These are phyloP conservation scores for Tragopan temminckii DNA, from an alignment of 2,797 vertebrate genomes.

Conservation along the genomic window DNA sequence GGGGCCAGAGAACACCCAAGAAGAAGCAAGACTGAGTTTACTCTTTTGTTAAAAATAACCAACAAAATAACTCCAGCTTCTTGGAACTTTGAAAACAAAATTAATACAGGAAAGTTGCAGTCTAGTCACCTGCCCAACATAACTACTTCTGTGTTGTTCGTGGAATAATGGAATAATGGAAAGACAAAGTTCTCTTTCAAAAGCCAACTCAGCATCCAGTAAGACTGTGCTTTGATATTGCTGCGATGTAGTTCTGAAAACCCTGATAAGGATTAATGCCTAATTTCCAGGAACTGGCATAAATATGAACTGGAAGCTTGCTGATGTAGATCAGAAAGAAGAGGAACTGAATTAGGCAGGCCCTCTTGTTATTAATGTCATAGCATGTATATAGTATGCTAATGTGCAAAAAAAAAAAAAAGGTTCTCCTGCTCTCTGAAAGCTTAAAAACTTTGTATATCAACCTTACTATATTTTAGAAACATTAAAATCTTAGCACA, in stretches of 20 bases:
- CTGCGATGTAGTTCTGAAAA: background rate
- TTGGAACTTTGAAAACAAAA: background rate
- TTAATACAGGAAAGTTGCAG: background rate
- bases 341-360: background rate
- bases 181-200: background rate
- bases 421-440: background rate
- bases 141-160: background rate
- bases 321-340: background rate
- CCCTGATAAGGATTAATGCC: background rate
- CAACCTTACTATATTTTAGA: background rate
- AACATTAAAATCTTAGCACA: background rate
- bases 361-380: background rate
- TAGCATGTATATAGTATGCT: background rate
- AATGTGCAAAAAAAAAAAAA: background rate
- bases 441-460: background rate
- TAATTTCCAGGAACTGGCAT: background rate
- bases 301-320: background rate
- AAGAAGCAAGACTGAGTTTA: background rate
- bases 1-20: background rate
- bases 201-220: background rate
- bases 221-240: background rate
- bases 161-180: background rate
- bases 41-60: background rate
- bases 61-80: background rate
- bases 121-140: background rate